These are phyloP conservation scores for Boloria euphrosyne DNA, from an alignment of 2,888 invertebrate species.

Conservation along the genomic window DNA sequence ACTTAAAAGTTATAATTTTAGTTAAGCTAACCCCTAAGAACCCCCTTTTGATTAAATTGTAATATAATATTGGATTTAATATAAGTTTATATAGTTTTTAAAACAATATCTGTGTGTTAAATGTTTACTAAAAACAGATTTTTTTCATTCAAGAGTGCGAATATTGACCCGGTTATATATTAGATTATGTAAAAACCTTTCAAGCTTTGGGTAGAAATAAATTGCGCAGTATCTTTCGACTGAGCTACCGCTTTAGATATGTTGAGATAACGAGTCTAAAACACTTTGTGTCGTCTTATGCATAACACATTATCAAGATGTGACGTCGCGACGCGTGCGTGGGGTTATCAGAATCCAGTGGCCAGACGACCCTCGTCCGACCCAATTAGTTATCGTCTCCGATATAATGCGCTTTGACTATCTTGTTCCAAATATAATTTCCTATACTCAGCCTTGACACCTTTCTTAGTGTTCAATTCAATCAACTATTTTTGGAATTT, in stretches of 20 bases:
- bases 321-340: conserved; percentile 60
- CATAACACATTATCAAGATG: conserved; percentile 46
- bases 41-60: no score
- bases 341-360: conserved; percentile 66
- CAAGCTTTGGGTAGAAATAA: conserved; percentile 1
- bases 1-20: no score
- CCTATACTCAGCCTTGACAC: conserved; percentile 52
- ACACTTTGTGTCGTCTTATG: conserved; percentile 34
- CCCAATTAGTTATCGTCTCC: conserved; percentile 70
- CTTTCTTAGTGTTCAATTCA: conserved; percentile 27
- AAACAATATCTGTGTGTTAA: neutral
- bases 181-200: neutral
- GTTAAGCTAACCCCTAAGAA: no score
- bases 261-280: conserved; percentile 28
- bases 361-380: conserved; percentile 72
- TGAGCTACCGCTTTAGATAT: conserved; percentile 18
- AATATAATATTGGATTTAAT: no score
- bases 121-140: no score
- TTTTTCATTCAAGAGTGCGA: no score
- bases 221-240: conserved; percentile 27
- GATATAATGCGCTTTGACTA: conserved; percentile 46
- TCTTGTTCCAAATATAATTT: conserved; percentile 33
- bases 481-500: neutral
- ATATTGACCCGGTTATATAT: no score
- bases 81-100: no score